These are phyloP conservation scores for Parus major DNA, from an alignment of 2,113 vertebrate species.

Conservation along the genomic window DNA sequence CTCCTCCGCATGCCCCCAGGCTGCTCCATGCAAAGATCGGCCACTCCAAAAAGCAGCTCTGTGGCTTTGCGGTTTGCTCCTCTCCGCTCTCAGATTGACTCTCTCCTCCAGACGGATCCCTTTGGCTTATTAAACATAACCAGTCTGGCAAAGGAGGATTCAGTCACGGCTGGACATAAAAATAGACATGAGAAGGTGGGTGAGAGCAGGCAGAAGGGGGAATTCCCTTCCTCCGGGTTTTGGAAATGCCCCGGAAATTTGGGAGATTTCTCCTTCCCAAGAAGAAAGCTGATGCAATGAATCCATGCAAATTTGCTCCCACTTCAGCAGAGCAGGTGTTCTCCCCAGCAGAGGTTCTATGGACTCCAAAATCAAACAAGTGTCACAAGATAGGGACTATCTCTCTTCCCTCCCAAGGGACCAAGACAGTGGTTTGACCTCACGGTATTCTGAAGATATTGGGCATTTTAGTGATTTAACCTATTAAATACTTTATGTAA, in stretches of 20 bases:
- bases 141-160: neutral
- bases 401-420: neutral
- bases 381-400: too few species aligned
- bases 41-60: neutral
- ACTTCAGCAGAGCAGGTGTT: neutral
- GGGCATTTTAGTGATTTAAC: neutral
- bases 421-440: neutral
- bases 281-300: neutral
- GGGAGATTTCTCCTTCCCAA: neutral
- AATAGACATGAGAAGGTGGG: neutral
- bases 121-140: neutral
- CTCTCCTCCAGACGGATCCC: neutral
- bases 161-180: neutral
- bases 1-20: neutral
- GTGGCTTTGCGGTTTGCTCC: neutral
- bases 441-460: neutral
- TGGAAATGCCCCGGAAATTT: neutral
- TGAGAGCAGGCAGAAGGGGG: neutral
- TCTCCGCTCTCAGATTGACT: neutral
- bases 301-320: neutral
- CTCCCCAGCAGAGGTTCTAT: neutral
- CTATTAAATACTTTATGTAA: neutral
- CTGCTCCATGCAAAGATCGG: neutral
- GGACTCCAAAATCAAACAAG: neutral
- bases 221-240: neutral